phyloP scores from a whole-genome alignment of 2,888 invertebrate species.

The Leucophenga maculata region DNA sequence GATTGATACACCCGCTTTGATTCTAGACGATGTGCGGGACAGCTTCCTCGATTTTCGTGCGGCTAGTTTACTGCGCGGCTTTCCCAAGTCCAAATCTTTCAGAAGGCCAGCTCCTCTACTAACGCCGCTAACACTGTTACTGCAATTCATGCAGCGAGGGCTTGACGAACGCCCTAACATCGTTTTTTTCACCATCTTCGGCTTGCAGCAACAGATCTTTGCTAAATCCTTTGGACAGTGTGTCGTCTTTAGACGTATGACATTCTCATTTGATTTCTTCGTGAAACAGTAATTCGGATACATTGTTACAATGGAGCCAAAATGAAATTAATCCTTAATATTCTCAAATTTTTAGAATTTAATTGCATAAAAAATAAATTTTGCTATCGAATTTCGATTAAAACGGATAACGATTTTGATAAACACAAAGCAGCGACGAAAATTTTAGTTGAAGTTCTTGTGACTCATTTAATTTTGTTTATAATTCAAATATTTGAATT shows the following conservation, averaged over 20 bases:
- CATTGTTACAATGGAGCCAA: constrained; percentile 38
- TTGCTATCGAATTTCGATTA: not conserved
- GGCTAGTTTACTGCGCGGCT: too few relatives aligned
- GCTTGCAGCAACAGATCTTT: not conserved
- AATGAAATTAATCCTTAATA: too few relatives aligned
- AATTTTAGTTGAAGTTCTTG: not conserved
- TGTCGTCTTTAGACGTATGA: not conserved
- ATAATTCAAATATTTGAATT: not conserved
- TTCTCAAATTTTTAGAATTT: constrained; percentile 12
- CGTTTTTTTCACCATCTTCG: not conserved
- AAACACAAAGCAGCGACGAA: not conserved
- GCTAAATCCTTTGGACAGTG: not conserved
- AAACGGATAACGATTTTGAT: not conserved
- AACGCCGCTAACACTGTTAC: too few relatives aligned
- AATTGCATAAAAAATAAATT: constrained; percentile 26
- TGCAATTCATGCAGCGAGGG: too few relatives aligned
- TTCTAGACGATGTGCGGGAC: too few relatives aligned
- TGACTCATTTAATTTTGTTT: constrained; percentile 6
- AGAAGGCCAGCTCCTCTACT: too few relatives aligned
- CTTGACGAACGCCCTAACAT: too few relatives aligned
- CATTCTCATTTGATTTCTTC: constrained; percentile 34
- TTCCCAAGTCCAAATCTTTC: too few relatives aligned
- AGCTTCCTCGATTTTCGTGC: too few relatives aligned
- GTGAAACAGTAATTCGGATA: constrained; percentile 56
- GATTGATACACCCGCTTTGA: too few relatives aligned